phyloP scores from a whole-genome alignment of 2,888 invertebrate species.

The Phragmatobia fuliginosa region DNA sequence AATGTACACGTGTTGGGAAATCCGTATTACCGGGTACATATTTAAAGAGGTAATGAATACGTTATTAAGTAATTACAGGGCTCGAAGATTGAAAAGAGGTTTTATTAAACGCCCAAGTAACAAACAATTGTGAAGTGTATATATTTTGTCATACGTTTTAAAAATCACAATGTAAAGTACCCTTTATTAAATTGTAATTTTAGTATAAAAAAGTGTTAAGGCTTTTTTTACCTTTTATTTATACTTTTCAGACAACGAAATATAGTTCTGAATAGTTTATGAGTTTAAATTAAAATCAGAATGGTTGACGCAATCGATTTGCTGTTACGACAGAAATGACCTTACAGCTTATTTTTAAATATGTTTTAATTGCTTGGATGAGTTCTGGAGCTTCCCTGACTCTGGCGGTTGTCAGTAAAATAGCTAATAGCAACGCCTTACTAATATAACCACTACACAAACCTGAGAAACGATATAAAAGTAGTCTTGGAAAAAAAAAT shows the following conservation, averaged over 20 bases:
- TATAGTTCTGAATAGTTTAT: too few species aligned
- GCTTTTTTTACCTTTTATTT: too few species aligned
- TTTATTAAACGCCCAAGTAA: not conserved
- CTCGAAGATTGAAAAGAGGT: constrained; percentile 16
- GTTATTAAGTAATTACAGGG: constrained; percentile 42
- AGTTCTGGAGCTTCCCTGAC: not conserved
- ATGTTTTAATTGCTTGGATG: not conserved
- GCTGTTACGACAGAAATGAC: not conserved
- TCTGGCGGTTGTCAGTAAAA: not conserved
- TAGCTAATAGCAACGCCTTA: not conserved
- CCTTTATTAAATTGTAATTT: too few species aligned
- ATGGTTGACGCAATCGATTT: too few species aligned
- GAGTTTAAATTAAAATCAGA: too few species aligned
- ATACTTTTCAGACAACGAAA: too few species aligned
- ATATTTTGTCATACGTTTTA: not conserved
- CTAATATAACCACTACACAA: not conserved
- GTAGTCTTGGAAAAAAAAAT: not conserved
- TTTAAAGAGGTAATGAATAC: constrained; percentile 49
- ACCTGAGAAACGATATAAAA: too few species aligned
- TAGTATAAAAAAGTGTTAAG: too few species aligned
- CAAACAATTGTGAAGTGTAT: not conserved
- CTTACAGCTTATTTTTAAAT: not conserved
- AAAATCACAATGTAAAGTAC: not conserved
- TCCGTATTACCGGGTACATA: constrained; percentile 41
- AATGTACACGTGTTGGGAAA: constrained; percentile 48